Percentiles rank a stretch among this genome's conserved stretches.
Evolutionary conservation across 2,888 invertebrate genomes (phyloP).

Genomic region (Tachystola acroxantha): DNA sequence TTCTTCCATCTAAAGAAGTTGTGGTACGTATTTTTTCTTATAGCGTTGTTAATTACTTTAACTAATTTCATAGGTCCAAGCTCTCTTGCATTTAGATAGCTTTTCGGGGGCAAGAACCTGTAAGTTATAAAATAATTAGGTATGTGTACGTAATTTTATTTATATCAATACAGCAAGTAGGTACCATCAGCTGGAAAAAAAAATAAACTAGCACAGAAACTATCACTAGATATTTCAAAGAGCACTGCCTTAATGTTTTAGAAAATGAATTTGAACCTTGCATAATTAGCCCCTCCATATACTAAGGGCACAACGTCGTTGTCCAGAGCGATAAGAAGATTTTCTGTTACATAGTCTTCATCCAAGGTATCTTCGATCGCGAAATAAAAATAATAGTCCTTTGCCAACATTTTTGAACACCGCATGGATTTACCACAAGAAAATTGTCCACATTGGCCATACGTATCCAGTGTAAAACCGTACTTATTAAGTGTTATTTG

Average conservation of each 20-base stretch:
- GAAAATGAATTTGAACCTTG: conserved; percentile 1
- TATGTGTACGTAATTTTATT: background rate
- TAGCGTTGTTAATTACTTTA: conserved; percentile 18
- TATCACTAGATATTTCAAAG: too few species aligned
- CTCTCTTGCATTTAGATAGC: conserved; percentile 24
- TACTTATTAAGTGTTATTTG: too few species aligned
- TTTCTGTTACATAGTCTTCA: conserved; percentile 22
- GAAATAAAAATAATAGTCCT: conserved; percentile 7
- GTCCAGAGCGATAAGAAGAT: conserved; percentile 2
- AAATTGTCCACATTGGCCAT: conserved; percentile 24
- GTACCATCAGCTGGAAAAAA: background rate
- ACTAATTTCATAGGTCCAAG: conserved; percentile 22
- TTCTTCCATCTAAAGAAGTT: conserved; percentile 28
- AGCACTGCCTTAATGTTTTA: too few species aligned
- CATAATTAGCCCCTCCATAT: conserved; percentile 6
- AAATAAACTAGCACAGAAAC: too few species aligned
- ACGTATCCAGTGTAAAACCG: conserved; percentile 22
- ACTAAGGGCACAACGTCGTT: conserved; percentile 4
- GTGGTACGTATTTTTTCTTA: conserved; percentile 18
- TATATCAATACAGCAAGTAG: background rate
- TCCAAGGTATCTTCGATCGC: conserved; percentile 11
- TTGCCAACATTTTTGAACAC: conserved; percentile 14
- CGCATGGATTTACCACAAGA: background rate
- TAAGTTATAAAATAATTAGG: conserved; percentile 7
- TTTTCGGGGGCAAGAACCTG: conserved; percentile 22